Percentiles rank a stretch among this genome's conserved stretches.
phyloP scores from a whole-genome alignment of 2,888 invertebrate genomes.

The Ichneumoninae sp. region DNA sequence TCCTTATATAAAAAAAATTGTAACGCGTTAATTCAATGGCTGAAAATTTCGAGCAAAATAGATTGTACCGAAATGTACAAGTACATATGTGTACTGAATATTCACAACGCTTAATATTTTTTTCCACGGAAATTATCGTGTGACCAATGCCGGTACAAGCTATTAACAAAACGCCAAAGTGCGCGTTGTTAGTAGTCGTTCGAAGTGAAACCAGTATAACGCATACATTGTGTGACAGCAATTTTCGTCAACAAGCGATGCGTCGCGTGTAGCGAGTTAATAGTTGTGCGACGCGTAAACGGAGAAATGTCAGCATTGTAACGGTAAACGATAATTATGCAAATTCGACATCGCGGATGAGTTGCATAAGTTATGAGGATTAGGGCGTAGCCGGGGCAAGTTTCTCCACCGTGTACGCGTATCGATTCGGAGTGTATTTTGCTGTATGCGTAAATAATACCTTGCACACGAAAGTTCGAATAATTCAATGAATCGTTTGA shows the following conservation, averaged over 20 bases:
- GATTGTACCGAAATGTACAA: too few species aligned
- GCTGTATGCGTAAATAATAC: not conserved
- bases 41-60: too few species aligned
- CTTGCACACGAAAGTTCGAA: not conserved
- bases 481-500: not conserved
- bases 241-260: not conserved
- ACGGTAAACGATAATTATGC: slow-evolving; percentile 52
- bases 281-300: not conserved
- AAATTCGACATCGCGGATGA: slow-evolving; percentile 58
- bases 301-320: slow-evolving; percentile 14
- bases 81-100: too few species aligned
- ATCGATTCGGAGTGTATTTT: not conserved
- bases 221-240: not conserved
- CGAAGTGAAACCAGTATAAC: not conserved
- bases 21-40: too few species aligned
- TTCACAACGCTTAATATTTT: too few species aligned
- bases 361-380: slow-evolving; percentile 50
- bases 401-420: not conserved
- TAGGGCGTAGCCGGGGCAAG: slow-evolving; percentile 4
- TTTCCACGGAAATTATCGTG: not conserved
- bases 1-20: too few species aligned
- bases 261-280: not conserved
- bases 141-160: not conserved
- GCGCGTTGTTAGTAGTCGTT: too few species aligned
- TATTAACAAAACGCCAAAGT: too few species aligned